phyloP scores from a whole-genome alignment of 2,888 invertebrate genomes.

The Cosmia trapezina region DNA sequence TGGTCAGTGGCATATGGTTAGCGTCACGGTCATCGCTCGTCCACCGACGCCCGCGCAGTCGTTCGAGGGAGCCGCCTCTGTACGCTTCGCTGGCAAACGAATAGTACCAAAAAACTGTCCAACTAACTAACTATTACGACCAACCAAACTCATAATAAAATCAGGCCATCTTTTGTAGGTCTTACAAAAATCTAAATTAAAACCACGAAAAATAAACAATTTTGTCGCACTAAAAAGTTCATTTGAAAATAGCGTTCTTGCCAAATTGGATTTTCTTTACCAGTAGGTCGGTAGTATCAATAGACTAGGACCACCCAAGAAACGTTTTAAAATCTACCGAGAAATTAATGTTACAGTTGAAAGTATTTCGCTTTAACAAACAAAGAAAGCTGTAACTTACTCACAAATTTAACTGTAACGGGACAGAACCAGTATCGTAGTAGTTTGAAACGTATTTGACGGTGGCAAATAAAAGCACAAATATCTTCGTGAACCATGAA shows the following conservation, averaged over 20 bases:
- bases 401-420: conserved; percentile 49
- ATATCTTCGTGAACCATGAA: conserved; percentile 49
- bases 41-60: conserved; percentile 61
- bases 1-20: conserved; percentile 76
- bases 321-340: conserved; percentile 43
- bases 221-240: conserved; percentile 11
- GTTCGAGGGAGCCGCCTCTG: conserved; percentile 67
- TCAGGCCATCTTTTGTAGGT: conserved; percentile 42
- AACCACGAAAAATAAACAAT: conserved; percentile 15
- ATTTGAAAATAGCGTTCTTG: conserved; percentile 30
- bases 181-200: conserved; percentile 42
- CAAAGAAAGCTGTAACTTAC: conserved; percentile 46
- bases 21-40: conserved; percentile 77
- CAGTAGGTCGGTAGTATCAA: conserved; percentile 5
- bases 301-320: conserved; percentile 43
- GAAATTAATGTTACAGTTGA: conserved; percentile 35
- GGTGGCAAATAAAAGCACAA: conserved; percentile 41
- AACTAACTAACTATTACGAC: conserved; percentile 46
- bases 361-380: conserved; percentile 38
- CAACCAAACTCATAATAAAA: conserved; percentile 48
- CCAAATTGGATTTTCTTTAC: conserved; percentile 36
- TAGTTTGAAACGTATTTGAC: conserved; percentile 43
- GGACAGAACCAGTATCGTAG: conserved; percentile 22
- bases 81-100: conserved; percentile 69
- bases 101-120: conserved; percentile 49